These are phyloP conservation scores for Lophius americanus DNA, from an alignment of 2,797 vertebrate genomes.

Conservation along the genomic window DNA sequence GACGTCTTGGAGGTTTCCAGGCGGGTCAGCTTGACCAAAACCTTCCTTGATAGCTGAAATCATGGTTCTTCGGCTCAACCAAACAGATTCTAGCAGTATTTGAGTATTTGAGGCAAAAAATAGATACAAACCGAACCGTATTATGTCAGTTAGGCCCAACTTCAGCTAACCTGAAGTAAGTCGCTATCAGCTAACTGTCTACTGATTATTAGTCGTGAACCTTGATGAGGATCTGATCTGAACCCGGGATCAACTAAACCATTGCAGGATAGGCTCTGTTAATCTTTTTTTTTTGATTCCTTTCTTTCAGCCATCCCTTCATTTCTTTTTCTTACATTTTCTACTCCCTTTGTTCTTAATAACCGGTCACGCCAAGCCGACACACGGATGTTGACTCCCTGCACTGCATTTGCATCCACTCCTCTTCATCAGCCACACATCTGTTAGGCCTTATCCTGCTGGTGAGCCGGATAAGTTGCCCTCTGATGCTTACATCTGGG, in stretches of 20 bases:
- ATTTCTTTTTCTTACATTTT: conserved; percentile 57
- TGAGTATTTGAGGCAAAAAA: too few relatives aligned
- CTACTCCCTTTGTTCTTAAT: conserved; percentile 45
- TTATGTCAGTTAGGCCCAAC: too few relatives aligned
- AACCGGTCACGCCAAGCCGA: conserved; percentile 39
- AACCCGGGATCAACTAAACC: conserved; percentile 3
- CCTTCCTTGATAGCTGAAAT: background rate
- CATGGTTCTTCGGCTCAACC: conserved; percentile 17
- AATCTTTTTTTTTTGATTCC: conserved; percentile 8
- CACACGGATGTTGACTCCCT: conserved; percentile 33
- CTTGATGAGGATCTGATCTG: background rate
- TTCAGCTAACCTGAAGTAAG: background rate
- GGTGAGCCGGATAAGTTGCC: conserved; percentile 24
- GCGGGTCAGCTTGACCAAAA: background rate
- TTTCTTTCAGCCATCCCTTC: conserved; percentile 46
- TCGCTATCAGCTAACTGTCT: background rate
- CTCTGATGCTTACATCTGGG: conserved; percentile 26
- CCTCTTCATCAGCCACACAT: conserved; percentile 31
- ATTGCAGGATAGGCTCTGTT: conserved; percentile 4
- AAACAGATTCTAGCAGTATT: background rate
- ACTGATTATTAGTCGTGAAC: background rate
- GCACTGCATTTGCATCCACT: conserved; percentile 57
- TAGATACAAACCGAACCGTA: too few relatives aligned
- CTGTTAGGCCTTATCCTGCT: conserved; percentile 26
- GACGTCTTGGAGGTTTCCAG: background rate